A percentile compares a stretch with the other conserved stretches of the same genome.
Evolutionary conservation across 2,888 invertebrate genomes (phyloP).

Genomic region (Cheilosia urbana): DNA sequence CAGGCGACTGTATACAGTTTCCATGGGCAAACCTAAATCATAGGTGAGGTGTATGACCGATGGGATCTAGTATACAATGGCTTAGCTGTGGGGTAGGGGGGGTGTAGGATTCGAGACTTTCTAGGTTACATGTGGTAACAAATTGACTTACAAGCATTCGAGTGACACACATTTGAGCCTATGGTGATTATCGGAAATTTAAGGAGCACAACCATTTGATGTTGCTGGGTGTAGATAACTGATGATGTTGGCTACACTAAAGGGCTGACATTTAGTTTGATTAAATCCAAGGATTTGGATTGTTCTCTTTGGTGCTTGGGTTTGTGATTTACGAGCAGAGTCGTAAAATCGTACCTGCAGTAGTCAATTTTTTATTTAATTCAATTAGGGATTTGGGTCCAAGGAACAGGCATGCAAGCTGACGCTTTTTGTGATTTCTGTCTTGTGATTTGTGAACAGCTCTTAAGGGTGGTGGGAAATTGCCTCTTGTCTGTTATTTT

Average conservation of each 20-base stretch:
- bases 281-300: conserved; percentile 53
- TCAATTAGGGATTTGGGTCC: conserved; percentile 28
- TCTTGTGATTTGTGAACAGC: background rate
- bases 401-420: conserved; percentile 19
- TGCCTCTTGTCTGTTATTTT: background rate
- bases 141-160: conserved; percentile 58
- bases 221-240: background rate
- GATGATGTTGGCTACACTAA: conserved; percentile 34
- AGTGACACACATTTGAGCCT: conserved; percentile 32
- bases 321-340: conserved; percentile 48
- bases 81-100: background rate
- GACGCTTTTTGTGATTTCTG: conserved; percentile 4
- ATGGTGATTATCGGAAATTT: conserved; percentile 55
- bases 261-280: conserved; percentile 63
- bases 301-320: conserved; percentile 27
- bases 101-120: conserved; percentile 4
- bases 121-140: conserved; percentile 56
- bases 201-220: conserved; percentile 2
- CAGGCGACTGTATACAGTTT: background rate
- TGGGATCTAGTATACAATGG: conserved; percentile 5
- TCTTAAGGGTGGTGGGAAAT: background rate
- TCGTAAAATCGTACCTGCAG: conserved; percentile 26
- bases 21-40: conserved; percentile 43
- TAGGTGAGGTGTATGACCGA: conserved; percentile 38
- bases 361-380: conserved; percentile 49